Evolutionary conservation across 2,888 invertebrate species (phyloP).

Genomic region (Platycnemis pennipes): DNA sequence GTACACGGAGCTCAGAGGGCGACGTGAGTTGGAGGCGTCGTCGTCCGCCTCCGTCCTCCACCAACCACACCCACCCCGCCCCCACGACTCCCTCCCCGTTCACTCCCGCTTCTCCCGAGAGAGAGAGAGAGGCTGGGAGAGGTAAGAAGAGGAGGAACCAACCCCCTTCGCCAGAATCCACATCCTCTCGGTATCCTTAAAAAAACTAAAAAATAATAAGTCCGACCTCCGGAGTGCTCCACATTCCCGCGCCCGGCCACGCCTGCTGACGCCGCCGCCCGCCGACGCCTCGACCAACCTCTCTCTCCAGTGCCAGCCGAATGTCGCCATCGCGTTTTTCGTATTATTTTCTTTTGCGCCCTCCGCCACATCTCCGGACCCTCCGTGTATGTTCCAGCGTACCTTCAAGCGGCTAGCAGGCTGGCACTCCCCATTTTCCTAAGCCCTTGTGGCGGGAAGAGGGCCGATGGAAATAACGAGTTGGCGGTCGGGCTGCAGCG

Average conservation of each 20-base stretch:
- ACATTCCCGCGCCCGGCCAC: constrained; percentile 7
- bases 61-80: not conserved
- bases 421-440: not conserved
- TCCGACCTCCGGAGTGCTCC: not conserved
- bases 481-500: constrained; percentile 41
- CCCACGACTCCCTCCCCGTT: not conserved
- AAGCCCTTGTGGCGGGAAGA: not conserved
- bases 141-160: not conserved
- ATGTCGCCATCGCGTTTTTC: not conserved
- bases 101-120: not conserved
- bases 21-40: not conserved
- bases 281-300: not conserved
- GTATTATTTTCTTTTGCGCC: not conserved
- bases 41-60: not conserved
- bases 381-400: constrained; percentile 8
- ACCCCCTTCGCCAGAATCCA: not conserved
- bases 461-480: constrained; percentile 41
- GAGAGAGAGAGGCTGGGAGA: not conserved
- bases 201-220: not conserved
- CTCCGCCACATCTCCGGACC: not conserved
- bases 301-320: not conserved
- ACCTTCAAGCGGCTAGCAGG: constrained; percentile 17
- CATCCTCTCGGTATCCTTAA: not conserved
- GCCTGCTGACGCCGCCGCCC: not conserved
- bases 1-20: not conserved